A percentile compares a stretch with the other conserved stretches of the same genome.
phyloP scores from a whole-genome alignment of 2,888 invertebrate species.

The Leptogaster cylindrica region DNA sequence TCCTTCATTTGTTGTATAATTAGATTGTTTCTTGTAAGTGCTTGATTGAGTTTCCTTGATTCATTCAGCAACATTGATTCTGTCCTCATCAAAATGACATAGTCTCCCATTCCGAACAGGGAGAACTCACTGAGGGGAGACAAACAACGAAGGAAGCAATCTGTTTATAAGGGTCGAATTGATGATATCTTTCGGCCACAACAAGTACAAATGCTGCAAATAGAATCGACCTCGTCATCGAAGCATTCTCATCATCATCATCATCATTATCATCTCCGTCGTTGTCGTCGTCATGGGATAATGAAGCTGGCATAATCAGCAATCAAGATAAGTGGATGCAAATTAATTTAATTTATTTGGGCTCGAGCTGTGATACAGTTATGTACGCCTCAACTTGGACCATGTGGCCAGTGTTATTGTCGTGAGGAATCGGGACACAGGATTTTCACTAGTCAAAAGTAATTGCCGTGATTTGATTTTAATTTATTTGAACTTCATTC shows the following conservation, averaged over 20 bases:
- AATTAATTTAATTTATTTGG: constrained; percentile 47
- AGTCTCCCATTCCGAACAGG: neutral
- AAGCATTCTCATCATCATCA: neutral
- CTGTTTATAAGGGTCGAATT: constrained; percentile 33
- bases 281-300: constrained; percentile 41
- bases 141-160: neutral
- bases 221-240: constrained; percentile 33
- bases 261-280: neutral
- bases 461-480: too few species aligned
- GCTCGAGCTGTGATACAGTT: too few species aligned
- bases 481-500: too few species aligned
- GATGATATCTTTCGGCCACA: constrained; percentile 22
- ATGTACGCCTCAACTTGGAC: too few species aligned
- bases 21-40: constrained; percentile 22
- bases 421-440: too few species aligned
- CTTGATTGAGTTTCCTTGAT: constrained; percentile 12
- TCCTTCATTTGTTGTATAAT: constrained; percentile 11
- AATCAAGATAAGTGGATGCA: constrained; percentile 48
- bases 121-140: constrained; percentile 2
- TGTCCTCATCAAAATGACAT: constrained; percentile 1
- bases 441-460: too few species aligned
- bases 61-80: neutral
- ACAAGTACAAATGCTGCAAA: constrained; percentile 30
- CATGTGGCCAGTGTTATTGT: too few species aligned
- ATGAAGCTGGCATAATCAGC: constrained; percentile 46